These are phyloP conservation scores for Graptemys geographica DNA, from an alignment of 2,797 vertebrate species.

Conservation along the genomic window DNA sequence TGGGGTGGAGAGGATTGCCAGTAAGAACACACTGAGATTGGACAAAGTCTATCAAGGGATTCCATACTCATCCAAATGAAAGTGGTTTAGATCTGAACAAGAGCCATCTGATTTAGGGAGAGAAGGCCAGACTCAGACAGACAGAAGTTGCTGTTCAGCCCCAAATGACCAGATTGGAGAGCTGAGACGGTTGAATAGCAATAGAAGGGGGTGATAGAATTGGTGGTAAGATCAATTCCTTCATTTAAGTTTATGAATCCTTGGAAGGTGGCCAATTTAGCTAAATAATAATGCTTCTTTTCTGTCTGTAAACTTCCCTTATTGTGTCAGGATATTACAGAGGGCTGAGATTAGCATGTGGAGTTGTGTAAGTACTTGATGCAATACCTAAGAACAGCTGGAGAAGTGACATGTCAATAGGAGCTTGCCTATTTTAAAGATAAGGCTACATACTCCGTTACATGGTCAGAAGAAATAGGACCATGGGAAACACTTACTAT, in stretches of 20 bases:
- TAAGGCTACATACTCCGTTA: constrained; percentile 45
- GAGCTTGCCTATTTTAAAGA: constrained; percentile 30
- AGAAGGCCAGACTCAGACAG: constrained; percentile 52
- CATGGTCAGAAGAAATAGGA: constrained; percentile 64
- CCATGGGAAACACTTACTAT: constrained; percentile 31
- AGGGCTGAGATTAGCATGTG: neutral
- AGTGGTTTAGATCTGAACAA: constrained; percentile 55
- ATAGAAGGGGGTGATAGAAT: constrained; percentile 44
- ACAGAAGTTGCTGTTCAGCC: constrained; percentile 64
- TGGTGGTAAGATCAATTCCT: constrained; percentile 20
- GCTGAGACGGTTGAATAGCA: neutral
- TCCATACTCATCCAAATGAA: constrained; percentile 61
- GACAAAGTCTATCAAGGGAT: constrained; percentile 65
- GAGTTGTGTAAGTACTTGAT: constrained; percentile 23
- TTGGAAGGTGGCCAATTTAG: constrained; percentile 16
- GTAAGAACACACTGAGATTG: constrained; percentile 46
- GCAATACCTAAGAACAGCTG: constrained; percentile 16
- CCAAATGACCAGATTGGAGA: neutral
- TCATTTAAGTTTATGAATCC: constrained; percentile 42
- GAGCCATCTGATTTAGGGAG: constrained; percentile 62
- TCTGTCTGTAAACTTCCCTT: neutral
- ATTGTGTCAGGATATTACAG: neutral
- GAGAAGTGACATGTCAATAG: constrained; percentile 12
- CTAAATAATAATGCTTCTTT: constrained; percentile 23
- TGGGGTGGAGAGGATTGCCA: constrained; percentile 61